A percentile compares a stretch with the other conserved stretches of the same genome.
These are phyloP conservation scores for Drosophila watanabei DNA, from an alignment of 1,140 invertebrate genomes.

Conservation along the genomic window DNA sequence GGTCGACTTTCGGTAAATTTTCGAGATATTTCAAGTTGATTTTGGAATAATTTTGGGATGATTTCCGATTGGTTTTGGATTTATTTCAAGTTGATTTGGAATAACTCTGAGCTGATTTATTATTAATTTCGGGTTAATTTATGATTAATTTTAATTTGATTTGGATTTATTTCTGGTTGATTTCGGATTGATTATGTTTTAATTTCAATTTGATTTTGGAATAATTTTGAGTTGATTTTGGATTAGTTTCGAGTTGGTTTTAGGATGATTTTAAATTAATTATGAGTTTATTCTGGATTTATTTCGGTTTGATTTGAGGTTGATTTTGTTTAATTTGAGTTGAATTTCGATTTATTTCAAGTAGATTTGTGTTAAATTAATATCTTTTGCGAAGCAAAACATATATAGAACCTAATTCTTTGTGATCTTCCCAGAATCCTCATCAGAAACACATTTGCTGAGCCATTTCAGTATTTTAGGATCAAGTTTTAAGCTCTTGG, in stretches of 20 bases:
- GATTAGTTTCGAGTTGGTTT: too few species aligned
- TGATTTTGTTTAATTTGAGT: not conserved
- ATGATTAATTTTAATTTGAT: fast-evolving
- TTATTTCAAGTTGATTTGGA: not conserved
- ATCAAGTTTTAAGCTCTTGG: not conserved
- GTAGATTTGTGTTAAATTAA: not conserved
- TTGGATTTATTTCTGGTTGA: too few species aligned
- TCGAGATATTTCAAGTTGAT: too few species aligned
- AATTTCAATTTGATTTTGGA: not conserved
- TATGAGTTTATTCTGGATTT: too few species aligned
- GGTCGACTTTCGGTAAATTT: too few species aligned
- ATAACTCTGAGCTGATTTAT: not conserved
- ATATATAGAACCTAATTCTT: not conserved
- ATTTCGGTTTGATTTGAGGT: too few species aligned
- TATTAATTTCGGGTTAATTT: too few species aligned
- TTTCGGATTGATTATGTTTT: not conserved
- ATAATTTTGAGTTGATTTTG: too few species aligned
- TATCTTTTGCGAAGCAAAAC: not conserved
- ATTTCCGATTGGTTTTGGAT: not conserved
- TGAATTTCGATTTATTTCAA: not conserved
- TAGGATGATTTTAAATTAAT: too few species aligned
- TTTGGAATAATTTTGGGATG: not conserved
- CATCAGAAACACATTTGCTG: not conserved
- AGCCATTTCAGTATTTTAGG: not conserved
- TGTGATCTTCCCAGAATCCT: too few species aligned